Conservation (phyloP, 2,888 invertebrate species). For the Hydraecia micacea region DNA sequence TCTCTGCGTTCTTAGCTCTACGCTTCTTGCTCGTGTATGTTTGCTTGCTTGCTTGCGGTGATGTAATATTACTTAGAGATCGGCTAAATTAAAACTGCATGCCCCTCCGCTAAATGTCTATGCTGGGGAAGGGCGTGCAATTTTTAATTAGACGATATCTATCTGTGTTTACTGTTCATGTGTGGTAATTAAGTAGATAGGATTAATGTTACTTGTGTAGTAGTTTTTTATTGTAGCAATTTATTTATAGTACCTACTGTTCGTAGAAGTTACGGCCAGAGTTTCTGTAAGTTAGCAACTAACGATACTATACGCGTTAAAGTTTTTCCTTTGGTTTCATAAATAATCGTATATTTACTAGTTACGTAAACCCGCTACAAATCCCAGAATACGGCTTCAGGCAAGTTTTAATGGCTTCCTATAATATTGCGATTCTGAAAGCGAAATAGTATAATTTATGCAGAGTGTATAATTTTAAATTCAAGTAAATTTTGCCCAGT, state of each 20-base stretch:
- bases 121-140: not conserved
- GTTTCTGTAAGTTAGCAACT: not conserved
- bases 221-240: slow-evolving; percentile 24
- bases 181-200: slow-evolving; percentile 20
- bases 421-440: slow-evolving; percentile 20
- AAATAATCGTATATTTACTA: not conserved
- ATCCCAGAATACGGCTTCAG: not conserved
- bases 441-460: slow-evolving; percentile 21
- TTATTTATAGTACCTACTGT: slow-evolving; percentile 10
- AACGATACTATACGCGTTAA: not conserved
- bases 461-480: slow-evolving; percentile 1
- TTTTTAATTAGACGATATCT: not conserved
- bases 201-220: slow-evolving; percentile 28
- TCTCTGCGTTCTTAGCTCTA: slow-evolving; percentile 16
- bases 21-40: slow-evolving; percentile 37
- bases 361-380: not conserved
- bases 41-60: slow-evolving; percentile 29
- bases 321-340: not conserved
- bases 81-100: not conserved
- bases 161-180: not conserved
- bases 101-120: not conserved
- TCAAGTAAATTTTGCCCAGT: not conserved
- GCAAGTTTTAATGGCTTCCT: slow-evolving; percentile 9
- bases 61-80: slow-evolving; percentile 12
- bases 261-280: not conserved